Percentiles rank a stretch among this genome's conserved stretches.
phyloP scores from a whole-genome alignment of 2,797 vertebrate species.

The Pseudochirops corinnae region DNA sequence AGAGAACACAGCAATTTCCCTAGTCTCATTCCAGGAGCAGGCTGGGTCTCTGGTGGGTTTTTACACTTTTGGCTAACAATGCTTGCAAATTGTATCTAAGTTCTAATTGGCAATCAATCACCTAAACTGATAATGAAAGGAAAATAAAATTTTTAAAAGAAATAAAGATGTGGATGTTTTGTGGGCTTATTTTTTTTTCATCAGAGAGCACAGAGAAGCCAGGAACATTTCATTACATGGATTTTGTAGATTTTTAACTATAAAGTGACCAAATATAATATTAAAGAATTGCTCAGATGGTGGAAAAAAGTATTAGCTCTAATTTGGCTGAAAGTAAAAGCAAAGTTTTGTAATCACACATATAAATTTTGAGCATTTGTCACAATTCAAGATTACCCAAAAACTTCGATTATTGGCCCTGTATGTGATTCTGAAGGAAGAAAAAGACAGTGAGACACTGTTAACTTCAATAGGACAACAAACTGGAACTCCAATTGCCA shows the following conservation, averaged over 20 bases:
- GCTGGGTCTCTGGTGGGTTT: not conserved
- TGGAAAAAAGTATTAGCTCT: not conserved
- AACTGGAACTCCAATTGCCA: not conserved
- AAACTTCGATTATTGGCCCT: constrained; percentile 56
- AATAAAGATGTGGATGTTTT: not conserved
- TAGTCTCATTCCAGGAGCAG: not conserved
- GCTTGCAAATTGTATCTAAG: not conserved
- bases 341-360: not conserved
- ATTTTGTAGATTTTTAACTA: not conserved
- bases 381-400: constrained; percentile 49
- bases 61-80: not conserved
- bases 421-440: constrained; percentile 52
- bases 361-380: not conserved
- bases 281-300: not conserved
- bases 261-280: not conserved
- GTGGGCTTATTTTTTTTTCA: not conserved
- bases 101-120: not conserved
- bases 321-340: not conserved
- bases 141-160: not conserved
- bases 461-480: not conserved
- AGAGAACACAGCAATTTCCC: not conserved
- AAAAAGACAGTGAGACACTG: constrained; percentile 26
- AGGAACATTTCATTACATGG: not conserved
- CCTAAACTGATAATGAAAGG: not conserved
- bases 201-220: not conserved